Evolutionary conservation across 2,797 vertebrate genomes (phyloP).

Genomic region (Tangara arthus): DNA sequence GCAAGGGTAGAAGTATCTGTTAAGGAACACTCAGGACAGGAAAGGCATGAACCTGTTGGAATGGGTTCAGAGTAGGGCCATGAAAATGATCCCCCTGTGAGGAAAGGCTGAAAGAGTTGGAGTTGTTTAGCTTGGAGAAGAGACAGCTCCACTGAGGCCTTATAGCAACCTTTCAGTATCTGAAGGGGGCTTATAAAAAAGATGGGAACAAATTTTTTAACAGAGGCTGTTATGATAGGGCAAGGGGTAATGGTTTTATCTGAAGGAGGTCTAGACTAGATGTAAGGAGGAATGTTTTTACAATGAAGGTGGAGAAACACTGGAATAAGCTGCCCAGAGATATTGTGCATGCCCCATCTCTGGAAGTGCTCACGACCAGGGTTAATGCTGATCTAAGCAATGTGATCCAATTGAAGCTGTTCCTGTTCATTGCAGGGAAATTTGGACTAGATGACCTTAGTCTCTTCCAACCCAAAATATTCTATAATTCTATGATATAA

Average conservation of each 20-base stretch:
- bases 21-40: fast-evolving
- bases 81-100: neutral
- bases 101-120: neutral
- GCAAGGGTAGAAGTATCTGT: neutral
- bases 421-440: fast-evolving
- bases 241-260: neutral
- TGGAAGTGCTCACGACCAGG: neutral
- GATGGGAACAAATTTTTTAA: neutral
- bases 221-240: fast-evolving
- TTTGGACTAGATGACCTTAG: neutral
- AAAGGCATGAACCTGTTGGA: neutral
- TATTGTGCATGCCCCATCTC: neutral
- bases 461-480: neutral
- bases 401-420: neutral
- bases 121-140: neutral
- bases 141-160: fast-evolving
- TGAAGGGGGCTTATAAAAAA: neutral
- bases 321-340: neutral
- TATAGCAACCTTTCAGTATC: fast-evolving
- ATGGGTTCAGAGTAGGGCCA: neutral
- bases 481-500: neutral
- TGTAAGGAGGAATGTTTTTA: neutral
- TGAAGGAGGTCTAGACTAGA: neutral
- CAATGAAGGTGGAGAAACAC: fast-evolving
- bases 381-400: fast-evolving